phyloP scores from a whole-genome alignment of 1,140 invertebrate species.

The Halyomorpha halys region DNA sequence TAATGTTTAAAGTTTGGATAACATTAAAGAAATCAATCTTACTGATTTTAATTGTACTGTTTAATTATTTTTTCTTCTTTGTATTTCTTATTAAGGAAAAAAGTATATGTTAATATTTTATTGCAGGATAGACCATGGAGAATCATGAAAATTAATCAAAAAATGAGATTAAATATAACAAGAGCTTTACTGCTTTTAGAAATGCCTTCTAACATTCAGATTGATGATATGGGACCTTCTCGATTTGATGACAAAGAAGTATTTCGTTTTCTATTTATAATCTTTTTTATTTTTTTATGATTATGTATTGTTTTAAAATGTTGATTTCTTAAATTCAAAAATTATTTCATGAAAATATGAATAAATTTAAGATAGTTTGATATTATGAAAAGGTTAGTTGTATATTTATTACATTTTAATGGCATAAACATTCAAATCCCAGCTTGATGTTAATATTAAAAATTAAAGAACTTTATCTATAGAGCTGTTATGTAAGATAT shows the following conservation, averaged over 20 bases:
- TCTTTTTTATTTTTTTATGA: neutral
- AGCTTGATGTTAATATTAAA: too few relatives aligned
- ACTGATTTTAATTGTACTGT: too few relatives aligned
- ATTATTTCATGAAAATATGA: too few relatives aligned
- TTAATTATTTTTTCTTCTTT: neutral
- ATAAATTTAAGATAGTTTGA: too few relatives aligned
- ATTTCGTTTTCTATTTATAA: neutral
- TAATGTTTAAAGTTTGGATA: too few relatives aligned
- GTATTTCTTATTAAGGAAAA: neutral
- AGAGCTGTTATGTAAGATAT: too few relatives aligned
- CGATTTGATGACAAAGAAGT: constrained; percentile 53
- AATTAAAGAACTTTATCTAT: too few relatives aligned
- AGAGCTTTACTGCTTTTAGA: constrained; percentile 27
- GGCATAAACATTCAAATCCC: too few relatives aligned
- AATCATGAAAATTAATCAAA: constrained; percentile 24
- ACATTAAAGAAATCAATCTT: too few relatives aligned
- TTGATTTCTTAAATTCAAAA: too few relatives aligned
- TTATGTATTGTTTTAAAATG: neutral
- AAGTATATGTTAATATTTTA: neutral
- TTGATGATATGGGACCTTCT: constrained; percentile 36
- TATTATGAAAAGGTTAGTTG: too few relatives aligned
- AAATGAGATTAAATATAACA: constrained; percentile 26
- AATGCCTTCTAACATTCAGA: constrained; percentile 23
- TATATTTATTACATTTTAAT: too few relatives aligned
- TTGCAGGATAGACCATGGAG: constrained; percentile 25